Conservation (phyloP, 2,888 invertebrate species). For the Artemia sp. region DNA sequence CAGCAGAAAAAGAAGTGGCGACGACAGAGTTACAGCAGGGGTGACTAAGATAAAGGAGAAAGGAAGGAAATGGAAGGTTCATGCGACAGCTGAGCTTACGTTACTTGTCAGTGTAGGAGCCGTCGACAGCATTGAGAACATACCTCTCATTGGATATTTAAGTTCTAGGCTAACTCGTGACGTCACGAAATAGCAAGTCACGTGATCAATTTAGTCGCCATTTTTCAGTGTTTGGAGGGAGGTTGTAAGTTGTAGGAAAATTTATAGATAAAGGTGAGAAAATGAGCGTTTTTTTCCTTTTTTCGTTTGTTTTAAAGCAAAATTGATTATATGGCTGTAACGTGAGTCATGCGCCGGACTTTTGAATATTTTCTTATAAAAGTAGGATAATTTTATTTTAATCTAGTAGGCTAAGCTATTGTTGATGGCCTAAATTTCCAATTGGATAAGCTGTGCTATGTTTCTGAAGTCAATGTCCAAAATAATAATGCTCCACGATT, state of each 20-base stretch:
- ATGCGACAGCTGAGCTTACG: neutral
- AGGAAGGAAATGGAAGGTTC: neutral
- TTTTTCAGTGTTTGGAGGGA: slow-evolving; percentile 12
- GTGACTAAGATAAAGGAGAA: neutral
- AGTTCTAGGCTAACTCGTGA: slow-evolving; percentile 11
- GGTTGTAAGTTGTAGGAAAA: slow-evolving; percentile 1
- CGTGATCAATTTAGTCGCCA: slow-evolving; percentile 13
- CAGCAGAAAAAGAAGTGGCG: neutral
- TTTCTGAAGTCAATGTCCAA: too few species aligned
- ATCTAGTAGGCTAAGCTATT: too few species aligned
- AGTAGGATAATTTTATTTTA: too few species aligned
- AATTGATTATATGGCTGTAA: too few species aligned
- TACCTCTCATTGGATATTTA: neutral
- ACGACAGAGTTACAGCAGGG: neutral
- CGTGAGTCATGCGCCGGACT: too few species aligned
- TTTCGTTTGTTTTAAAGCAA: too few species aligned
- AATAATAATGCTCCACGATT: too few species aligned
- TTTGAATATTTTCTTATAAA: too few species aligned
- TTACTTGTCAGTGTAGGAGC: slow-evolving; percentile 13
- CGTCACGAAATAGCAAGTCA: slow-evolving; percentile 7
- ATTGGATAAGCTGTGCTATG: too few species aligned
- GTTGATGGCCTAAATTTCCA: too few species aligned
- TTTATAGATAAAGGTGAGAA: neutral
- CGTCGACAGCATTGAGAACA: slow-evolving; percentile 9
- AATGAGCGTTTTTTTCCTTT: too few species aligned